Percentiles rank a stretch among this genome's conserved stretches.
phyloP scores from a whole-genome alignment of 2,888 invertebrate genomes.

The Drosophila bunnanda region DNA sequence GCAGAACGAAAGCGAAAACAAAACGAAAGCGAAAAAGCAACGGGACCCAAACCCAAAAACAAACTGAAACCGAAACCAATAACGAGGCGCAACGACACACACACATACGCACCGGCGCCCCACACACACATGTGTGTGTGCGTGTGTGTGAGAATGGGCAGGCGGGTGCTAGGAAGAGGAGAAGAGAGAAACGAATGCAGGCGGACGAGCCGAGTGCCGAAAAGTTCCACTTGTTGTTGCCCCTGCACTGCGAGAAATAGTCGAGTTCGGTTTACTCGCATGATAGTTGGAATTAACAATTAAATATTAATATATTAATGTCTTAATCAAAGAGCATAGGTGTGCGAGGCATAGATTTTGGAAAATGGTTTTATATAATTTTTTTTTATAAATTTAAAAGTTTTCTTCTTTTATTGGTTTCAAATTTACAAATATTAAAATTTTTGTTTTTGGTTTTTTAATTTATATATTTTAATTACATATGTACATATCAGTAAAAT shows the following conservation, averaged over 20 bases:
- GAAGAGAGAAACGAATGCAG: slow-evolving; percentile 53
- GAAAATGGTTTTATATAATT: too few relatives aligned
- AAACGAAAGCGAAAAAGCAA: slow-evolving; percentile 38
- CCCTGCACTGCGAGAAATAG: slow-evolving; percentile 18
- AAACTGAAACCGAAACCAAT: slow-evolving; percentile 59
- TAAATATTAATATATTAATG: too few relatives aligned
- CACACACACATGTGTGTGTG: neutral
- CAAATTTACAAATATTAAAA: too few relatives aligned
- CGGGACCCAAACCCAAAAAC: slow-evolving; percentile 47
- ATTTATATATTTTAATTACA: too few relatives aligned
- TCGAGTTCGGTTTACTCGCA: neutral
- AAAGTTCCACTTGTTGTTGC: slow-evolving; percentile 71
- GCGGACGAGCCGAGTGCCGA: slow-evolving; percentile 53
- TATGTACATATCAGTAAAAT: too few relatives aligned
- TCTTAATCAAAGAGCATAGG: too few relatives aligned
- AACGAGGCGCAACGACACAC: slow-evolving; percentile 48
- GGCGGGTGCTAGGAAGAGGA: slow-evolving; percentile 1
- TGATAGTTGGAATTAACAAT: too few relatives aligned
- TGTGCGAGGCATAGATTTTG: too few relatives aligned
- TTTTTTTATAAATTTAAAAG: too few relatives aligned
- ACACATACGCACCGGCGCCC: slow-evolving; percentile 45
- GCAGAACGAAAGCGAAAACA: slow-evolving; percentile 52
- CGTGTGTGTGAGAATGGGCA: neutral
- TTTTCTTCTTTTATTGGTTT: too few relatives aligned
- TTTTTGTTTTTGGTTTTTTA: too few relatives aligned